Evolutionary conservation across 2,113 vertebrate species (phyloP), one percentile per base, ranked within the genome.

Genomic region (Brachionichthys hirsutus): DNA sequence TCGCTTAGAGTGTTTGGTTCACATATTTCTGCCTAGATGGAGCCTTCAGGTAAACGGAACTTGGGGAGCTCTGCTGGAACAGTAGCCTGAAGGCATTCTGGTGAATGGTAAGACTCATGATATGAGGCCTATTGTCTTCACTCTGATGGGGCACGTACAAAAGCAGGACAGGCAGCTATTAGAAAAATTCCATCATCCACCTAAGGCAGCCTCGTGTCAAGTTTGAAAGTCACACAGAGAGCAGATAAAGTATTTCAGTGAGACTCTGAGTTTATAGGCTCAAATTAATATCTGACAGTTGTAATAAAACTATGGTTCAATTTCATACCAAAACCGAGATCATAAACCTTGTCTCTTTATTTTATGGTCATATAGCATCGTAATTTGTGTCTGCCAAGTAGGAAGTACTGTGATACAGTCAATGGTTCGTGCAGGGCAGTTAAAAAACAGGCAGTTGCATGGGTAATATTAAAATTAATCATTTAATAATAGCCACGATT

Each of bases 161-260:
- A 75, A 56, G 51, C 36, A 59, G 56, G 38, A 70, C 36, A 50
- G 62, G 43, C 72, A 63, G 52, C 56, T 62, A 71, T 44, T 62
- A 35, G 19, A 50, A 57, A 66, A 60, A 71, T 36, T 8, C 51
- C 40, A 51, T 71, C 42, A 70, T 77, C 63, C 75, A 62, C 67
- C 22, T 7, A 6, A 35, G 17, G 68, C 51, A 40, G 41, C 34
- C 22, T 38, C 59, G 41, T 62, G 41, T 70, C 55, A 69, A 77
- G 65, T 80, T 54, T 83, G 58, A 86, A 86, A 80, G 83, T 86
- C 80, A 84, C 69, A 70, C 60, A 75, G 68, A 67, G 24, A 68
- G 41, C 38, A 45, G 38, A 72, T 41, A 30, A 50, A 66, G 47
- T 44, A 41, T 46, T 57, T 24, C 24, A 30, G 38, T n/a, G n/a